phyloP scores from a whole-genome alignment of 2,888 invertebrate genomes.

The Steinernema carpocapsae region DNA sequence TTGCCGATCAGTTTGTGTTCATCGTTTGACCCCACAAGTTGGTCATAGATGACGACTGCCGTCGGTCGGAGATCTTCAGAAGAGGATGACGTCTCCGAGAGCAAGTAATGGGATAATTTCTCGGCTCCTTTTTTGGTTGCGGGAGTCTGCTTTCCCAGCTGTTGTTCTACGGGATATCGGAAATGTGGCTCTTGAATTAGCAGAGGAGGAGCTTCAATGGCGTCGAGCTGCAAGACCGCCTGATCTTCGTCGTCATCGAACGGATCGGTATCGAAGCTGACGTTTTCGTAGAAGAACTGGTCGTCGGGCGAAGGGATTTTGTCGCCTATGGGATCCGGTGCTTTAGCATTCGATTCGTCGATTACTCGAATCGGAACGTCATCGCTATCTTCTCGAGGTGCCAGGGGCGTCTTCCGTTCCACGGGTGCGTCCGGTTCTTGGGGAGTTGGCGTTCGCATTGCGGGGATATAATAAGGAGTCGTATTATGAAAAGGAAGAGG shows the following conservation, averaged over 20 bases:
- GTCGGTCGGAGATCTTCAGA: too few relatives aligned
- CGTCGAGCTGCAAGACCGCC: neutral
- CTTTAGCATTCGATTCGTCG: neutral
- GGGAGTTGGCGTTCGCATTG: conserved; percentile 12
- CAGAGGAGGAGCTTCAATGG: neutral
- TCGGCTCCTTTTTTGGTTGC: neutral
- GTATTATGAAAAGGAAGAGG: neutral
- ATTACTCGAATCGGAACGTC: neutral
- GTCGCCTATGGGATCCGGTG: conserved; percentile 1
- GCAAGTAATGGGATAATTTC: too few relatives aligned
- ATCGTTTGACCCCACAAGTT: too few relatives aligned
- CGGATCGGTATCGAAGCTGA: neutral
- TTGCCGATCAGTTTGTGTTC: too few relatives aligned
- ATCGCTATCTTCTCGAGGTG: conserved; percentile 2
- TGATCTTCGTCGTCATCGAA: neutral
- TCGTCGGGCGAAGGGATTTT: neutral
- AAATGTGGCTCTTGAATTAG: neutral
- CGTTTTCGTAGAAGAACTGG: neutral
- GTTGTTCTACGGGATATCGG: neutral
- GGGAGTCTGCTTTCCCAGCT: neutral
- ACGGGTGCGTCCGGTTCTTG: neutral
- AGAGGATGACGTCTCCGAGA: too few relatives aligned
- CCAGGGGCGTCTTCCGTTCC: neutral
- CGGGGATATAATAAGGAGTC: neutral
- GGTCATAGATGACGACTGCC: too few relatives aligned